Evolutionary conservation across 2,888 invertebrate genomes (phyloP), one percentile per base, ranked within the genome.

Genomic region (Xanthostigma xanthostigma): DNA sequence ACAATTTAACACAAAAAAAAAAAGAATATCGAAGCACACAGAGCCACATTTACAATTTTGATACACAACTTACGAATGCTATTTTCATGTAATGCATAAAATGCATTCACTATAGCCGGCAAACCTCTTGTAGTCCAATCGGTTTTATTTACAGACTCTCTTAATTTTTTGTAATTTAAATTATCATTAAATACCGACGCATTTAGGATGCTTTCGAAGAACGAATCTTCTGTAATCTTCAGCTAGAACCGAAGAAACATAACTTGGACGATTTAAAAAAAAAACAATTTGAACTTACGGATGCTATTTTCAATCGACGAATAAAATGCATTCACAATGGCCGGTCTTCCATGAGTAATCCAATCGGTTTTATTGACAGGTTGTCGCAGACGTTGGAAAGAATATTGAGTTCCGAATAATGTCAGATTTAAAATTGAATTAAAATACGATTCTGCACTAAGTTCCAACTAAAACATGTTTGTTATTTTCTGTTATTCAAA

Each of bases 251-350:
- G 61, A 45, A 46, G 50, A 10, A 46, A 44, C 39, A 41, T 38
- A 17, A 14, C 27, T 11, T 49, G 10, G 17, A 36, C 27, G 12
- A 44, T 27, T 44, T 45, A 13, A 49, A 33, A 34, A 37, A 33
- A 17, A 47, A 11, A 39, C 34, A 17, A 37, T 41, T 14, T 17
- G 27, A 10, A 78, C 84, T 79, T 73, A 89, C 88, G 87, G 55
- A 90, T 89, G 60, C 86, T 86, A 65, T 90, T 90, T 67, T 89
- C 88, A 47, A 87, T 77, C 0, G 87, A 80, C 1, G 85, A 86
- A 63, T 89, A 90, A 70, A 83, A 90, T 3, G 89, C 89, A 63
- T 90, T 89, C 49, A 90, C 88, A 51, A 88, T 76, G 9, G 89
- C 87, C 8, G 89, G 87, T 43, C 84, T 75, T 46, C 88, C 86